phyloP scores from a whole-genome alignment of 2,888 invertebrate genomes.

The Trissoscelio sp. region DNA sequence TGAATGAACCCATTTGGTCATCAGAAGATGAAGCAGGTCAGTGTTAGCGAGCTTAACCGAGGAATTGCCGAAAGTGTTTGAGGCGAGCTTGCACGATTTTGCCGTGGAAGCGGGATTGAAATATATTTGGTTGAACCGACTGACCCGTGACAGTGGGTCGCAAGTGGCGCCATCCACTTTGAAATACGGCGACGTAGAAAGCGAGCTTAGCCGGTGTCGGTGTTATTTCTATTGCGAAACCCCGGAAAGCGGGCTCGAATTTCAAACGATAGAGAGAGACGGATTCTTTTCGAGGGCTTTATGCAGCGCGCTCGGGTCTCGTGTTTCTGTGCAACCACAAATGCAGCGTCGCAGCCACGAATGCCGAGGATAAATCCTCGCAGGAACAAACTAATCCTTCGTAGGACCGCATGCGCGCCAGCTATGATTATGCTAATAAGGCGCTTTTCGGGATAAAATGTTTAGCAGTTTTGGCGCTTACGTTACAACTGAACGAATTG shows the following conservation, averaged over 20 bases:
- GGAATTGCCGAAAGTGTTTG: constrained; percentile 43
- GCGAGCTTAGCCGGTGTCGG: constrained; percentile 43
- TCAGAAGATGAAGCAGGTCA: constrained; percentile 33
- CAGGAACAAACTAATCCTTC: constrained; percentile 59
- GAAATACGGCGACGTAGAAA: constrained; percentile 44
- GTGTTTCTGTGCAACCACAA: constrained; percentile 56
- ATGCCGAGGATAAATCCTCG: constrained; percentile 58
- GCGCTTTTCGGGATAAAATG: constrained; percentile 61
- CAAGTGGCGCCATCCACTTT: constrained; percentile 57
- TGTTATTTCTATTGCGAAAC: constrained; percentile 59
- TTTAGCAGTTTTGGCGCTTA: constrained; percentile 45
- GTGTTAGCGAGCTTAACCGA: constrained; percentile 34
- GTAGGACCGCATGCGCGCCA: constrained; percentile 45
- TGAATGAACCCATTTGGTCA: constrained; percentile 24
- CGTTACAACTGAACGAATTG: constrained; percentile 42
- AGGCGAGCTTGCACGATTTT: constrained; percentile 5
- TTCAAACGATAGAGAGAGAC: constrained; percentile 50
- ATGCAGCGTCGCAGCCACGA: constrained; percentile 40
- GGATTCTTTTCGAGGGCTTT: constrained; percentile 57
- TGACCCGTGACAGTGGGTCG: constrained; percentile 55
- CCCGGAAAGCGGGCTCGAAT: constrained; percentile 62
- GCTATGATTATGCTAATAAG: constrained; percentile 66
- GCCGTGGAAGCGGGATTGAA: constrained; percentile 39
- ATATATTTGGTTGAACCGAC: constrained; percentile 54
- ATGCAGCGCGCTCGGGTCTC: constrained; percentile 42